phyloP scores from a whole-genome alignment of 2,888 invertebrate genomes.

The Pristionchus maxplancki region DNA sequence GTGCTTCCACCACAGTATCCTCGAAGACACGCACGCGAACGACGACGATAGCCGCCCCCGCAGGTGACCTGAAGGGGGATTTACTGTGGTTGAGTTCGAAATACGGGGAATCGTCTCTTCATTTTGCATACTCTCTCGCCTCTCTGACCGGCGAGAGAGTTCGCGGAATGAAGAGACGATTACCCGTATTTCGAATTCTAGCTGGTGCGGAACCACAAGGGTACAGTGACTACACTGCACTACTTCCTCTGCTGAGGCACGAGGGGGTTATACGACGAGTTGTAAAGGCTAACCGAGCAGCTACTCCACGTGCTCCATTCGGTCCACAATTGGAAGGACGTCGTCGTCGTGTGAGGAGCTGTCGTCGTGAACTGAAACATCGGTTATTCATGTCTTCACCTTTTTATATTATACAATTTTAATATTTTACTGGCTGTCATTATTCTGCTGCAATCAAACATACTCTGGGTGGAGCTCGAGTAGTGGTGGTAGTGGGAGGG shows the following conservation, averaged over 20 bases:
- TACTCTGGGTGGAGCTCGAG: not conserved
- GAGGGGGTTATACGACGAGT: not conserved
- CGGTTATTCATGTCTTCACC: not conserved
- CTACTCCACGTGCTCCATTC: constrained; percentile 71
- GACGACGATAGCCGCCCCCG: constrained; percentile 69
- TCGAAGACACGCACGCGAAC: constrained; percentile 33
- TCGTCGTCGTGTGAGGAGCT: constrained; percentile 22
- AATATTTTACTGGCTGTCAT: too few species aligned
- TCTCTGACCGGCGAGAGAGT: too few species aligned
- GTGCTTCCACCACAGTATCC: constrained; percentile 71
- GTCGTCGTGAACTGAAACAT: constrained; percentile 15
- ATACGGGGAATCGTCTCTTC: not conserved
- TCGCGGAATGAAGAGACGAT: too few species aligned
- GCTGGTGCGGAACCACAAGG: not conserved
- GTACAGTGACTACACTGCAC: not conserved
- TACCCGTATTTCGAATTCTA: too few species aligned
- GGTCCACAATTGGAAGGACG: constrained; percentile 58
- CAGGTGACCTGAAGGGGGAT: constrained; percentile 63
- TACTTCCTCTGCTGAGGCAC: too few species aligned
- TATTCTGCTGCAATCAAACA: too few species aligned
- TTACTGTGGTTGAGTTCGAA: not conserved
- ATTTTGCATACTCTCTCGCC: too few species aligned
- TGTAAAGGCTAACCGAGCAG: too few species aligned
- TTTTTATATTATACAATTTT: not conserved
- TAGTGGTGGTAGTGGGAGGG: not conserved